These are phyloP conservation scores for Cataglyphis albicans DNA, from an alignment of 2,888 invertebrate genomes.

Conservation along the genomic window DNA sequence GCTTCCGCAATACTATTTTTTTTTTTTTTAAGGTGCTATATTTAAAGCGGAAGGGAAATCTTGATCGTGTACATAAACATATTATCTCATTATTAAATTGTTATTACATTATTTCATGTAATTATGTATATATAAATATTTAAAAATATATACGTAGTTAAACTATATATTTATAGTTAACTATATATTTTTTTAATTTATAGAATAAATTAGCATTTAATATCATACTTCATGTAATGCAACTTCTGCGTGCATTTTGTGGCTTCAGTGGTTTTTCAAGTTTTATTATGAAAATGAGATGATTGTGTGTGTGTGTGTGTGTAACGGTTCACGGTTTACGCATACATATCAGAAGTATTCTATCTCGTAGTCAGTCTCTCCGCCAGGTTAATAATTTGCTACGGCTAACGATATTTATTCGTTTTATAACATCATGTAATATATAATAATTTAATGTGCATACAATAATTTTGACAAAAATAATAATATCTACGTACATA, in stretches of 20 bases:
- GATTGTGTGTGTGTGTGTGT: neutral
- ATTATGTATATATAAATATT: neutral
- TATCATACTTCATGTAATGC: neutral
- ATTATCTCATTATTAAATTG: neutral
- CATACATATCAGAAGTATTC: neutral
- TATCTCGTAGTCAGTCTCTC: neutral
- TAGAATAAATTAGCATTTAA: neutral
- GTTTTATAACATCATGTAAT: neutral
- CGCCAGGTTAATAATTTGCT: constrained; percentile 6
- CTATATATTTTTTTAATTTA: neutral
- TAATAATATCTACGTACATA: neutral
- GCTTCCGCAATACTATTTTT: constrained; percentile 23
- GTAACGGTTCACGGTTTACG: constrained; percentile 6
- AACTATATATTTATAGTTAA: neutral
- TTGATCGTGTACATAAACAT: neutral
- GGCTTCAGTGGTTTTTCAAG: neutral
- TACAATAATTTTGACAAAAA: neutral
- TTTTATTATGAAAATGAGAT: constrained; percentile 5
- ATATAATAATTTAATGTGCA: neutral
- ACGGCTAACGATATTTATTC: neutral
- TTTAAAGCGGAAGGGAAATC: neutral
- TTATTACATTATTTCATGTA: neutral
- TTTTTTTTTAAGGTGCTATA: neutral
- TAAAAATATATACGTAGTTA: neutral
- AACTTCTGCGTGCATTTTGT: neutral